Evolutionary conservation across 2,113 vertebrate genomes (phyloP), one percentile per base, ranked within the genome.

Genomic region (Tinamus guttatus): DNA sequence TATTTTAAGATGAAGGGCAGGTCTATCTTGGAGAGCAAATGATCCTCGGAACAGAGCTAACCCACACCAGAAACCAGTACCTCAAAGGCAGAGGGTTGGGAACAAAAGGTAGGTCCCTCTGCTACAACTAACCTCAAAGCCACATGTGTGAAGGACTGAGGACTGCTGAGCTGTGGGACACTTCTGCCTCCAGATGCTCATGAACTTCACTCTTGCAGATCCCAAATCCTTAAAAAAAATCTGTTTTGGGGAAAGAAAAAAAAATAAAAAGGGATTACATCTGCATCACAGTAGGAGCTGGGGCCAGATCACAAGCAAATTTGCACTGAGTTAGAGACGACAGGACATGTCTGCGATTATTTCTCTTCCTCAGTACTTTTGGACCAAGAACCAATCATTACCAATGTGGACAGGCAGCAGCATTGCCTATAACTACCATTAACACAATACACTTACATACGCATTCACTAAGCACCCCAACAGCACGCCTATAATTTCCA

Each of bases 41-140:
- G 0, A 34, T 62, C 73, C 49, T 51, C 43, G 14, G 2, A 65
- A 13, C 13, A 34, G 82, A 38, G 30, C 38, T 22, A 14, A 20
- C 3, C 11, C 7, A 24, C 8, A 2, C 45, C 7, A 30, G 47
- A 25, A 51, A 38, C 9, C 34, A 36, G 52, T 2, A 8, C 19
- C 40, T 14, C 32, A 16, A 9, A 38, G 83, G 71, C 52, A 25
- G 54, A 14, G 54, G 75, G 34, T 1, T 43, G 59, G 64, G 45
- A 74, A 62, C 9, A 14, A 0, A 1, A 15, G 1, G 15, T 1
- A 9, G 32, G 27, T 32, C 58, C 4, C 0, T 15, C 6, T n/a
- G 62, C 60, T 1, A 5, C 18, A 9, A 32, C 28, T 1, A 13
- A 15, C 11, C 43, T 73, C 77, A 38, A 5, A 24, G 20, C 75